Base-by-base conservation (phyloP, 2,113 vertebrate genomes). In the Speoplatyrhinus poulsoni region DNA sequence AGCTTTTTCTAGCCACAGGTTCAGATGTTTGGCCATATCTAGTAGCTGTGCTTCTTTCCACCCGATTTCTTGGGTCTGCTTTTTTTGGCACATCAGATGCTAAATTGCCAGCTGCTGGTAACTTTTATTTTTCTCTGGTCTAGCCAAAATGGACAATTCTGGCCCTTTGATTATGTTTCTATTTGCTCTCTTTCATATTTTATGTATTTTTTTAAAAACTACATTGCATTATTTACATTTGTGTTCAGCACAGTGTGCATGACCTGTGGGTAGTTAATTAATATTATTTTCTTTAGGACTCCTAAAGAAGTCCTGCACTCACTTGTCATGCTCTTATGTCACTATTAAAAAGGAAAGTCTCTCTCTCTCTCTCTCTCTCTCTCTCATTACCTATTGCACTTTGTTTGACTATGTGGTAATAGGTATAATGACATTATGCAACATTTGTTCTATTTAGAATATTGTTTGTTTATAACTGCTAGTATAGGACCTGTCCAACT, bases 61-160 rank as follows among this genome's bases (percentile, higher is more conserved):
- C 64, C 52, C 64, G 53, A 55, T 67, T 67, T 57, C 33, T 57
- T 58, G 65, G 54, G 53, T 67, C 52, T 53, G 52, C 11, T 26
- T 67, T 67, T 67, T 67, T 58, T 57, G 55, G 55, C 41, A 67
- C 33, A 9, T 67, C 26, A 36, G 32, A 36, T 33, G 58, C 1
- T 2, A 26, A 26, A 26, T 26, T 26, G 8, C 26, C 36, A 26
- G 6, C 58, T 60, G 12, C 58, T 60, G 12, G 58, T 33, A 7
- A 36, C 15, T 36, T 0, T 36, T 5, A 33, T 36, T 60, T 60
- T 36, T 60, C 12, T 60, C 8, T 59, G 57, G 32, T 59, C 57
- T 59, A 59, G 32, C 57, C 57, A 59, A 26, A 59, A 59, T 59
- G 9, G 26, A 59, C 57, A 33, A 33, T 59, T 13, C 32, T 59